phyloP scores from a whole-genome alignment of 2,113 vertebrate species.

The Thinocorus orbignyianus region DNA sequence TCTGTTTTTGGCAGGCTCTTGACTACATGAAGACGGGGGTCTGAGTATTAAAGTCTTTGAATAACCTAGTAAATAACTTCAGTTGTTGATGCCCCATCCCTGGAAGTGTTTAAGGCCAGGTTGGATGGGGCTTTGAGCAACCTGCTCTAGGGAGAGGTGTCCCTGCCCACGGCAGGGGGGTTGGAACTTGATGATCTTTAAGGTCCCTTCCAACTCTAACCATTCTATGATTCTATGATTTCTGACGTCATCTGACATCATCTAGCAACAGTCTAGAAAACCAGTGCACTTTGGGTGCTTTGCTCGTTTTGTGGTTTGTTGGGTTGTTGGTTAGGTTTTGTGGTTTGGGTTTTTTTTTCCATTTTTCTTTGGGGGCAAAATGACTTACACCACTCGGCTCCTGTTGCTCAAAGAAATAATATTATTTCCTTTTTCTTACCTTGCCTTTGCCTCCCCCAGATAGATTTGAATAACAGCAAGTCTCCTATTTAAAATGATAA shows the following conservation, averaged over 20 bases:
- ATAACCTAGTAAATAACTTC: not conserved
- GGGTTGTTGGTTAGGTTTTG: not conserved
- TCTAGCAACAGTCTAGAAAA: not conserved
- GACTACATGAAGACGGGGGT: accelerated
- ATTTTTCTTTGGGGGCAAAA: not conserved
- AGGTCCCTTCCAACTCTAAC: no score
- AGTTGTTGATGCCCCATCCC: no score
- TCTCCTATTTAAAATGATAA: slow-evolving; percentile 39
- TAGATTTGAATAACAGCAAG: slow-evolving; percentile 51
- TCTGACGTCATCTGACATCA: not conserved
- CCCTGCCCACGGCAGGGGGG: no score
- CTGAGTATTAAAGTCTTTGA: not conserved
- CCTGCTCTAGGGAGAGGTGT: no score
- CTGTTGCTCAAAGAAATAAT: not conserved
- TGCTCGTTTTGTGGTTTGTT: not conserved
- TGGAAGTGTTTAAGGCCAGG: no score
- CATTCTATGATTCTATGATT: no score
- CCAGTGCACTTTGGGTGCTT: not conserved
- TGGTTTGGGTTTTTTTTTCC: not conserved
- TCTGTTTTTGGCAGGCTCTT: no score
- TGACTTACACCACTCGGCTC: not conserved
- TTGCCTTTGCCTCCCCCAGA: not conserved
- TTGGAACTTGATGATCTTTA: no score
- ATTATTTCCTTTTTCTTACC: not conserved
- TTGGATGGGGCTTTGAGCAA: no score